phyloP scores from a whole-genome alignment of 2,113 vertebrate genomes.

The Trematocara nigrifrons region DNA sequence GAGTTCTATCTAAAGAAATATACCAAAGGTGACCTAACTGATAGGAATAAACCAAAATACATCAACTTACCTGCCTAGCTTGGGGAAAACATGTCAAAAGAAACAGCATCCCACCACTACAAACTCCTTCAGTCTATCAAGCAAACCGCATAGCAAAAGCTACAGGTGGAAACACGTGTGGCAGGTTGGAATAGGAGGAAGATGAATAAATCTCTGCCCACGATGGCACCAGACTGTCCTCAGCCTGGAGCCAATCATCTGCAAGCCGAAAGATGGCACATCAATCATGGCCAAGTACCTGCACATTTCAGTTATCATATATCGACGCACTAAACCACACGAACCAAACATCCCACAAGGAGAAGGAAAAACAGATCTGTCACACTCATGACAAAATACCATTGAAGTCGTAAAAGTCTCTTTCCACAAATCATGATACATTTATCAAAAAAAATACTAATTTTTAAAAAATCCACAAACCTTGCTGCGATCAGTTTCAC shows the following conservation, averaged over 20 bases:
- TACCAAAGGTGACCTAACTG: fast-evolving
- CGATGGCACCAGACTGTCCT: not conserved
- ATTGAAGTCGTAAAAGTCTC: fast-evolving
- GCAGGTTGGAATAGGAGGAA: not conserved
- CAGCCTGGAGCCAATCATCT: not conserved
- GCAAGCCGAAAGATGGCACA: not conserved
- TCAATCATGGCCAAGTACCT: not conserved
- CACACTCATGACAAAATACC: not conserved
- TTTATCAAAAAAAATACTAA: fast-evolving
- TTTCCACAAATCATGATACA: fast-evolving
- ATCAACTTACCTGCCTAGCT: not conserved
- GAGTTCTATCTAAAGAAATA: not conserved
- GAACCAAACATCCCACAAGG: not conserved
- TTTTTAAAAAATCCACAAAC: not conserved
- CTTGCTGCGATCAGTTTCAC: not conserved
- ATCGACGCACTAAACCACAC: not conserved
- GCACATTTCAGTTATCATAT: not conserved
- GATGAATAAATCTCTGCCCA: not conserved
- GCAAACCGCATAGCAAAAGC: not conserved
- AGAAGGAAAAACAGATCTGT: not conserved
- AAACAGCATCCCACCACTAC: not conserved
- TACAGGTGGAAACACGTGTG: not conserved
- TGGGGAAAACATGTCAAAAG: not conserved
- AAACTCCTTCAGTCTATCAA: not conserved
- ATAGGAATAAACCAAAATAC: not conserved